A percentile compares a stretch with the other conserved stretches of the same genome.
phyloP scores from a whole-genome alignment of 2,113 vertebrate genomes.

The Vulpes vulpes region DNA sequence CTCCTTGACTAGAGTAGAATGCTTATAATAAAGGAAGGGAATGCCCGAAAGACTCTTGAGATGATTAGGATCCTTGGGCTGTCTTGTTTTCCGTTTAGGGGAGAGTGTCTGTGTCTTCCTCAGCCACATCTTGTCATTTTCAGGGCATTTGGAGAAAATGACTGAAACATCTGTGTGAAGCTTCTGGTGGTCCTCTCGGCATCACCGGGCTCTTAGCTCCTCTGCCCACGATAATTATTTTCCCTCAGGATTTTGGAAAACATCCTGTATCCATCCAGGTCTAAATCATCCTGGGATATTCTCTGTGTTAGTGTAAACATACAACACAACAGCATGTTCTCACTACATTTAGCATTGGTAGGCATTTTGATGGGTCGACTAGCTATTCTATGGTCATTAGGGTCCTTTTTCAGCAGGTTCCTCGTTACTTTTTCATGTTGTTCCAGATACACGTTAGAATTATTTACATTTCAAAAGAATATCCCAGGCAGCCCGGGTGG shows the following conservation, averaged over 20 bases:
- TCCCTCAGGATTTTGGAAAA: not conserved
- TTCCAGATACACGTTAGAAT: too few relatives aligned
- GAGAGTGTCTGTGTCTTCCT: not conserved
- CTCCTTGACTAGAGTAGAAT: not conserved
- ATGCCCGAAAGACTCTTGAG: not conserved
- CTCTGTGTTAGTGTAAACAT: not conserved
- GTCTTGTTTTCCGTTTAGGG: not conserved
- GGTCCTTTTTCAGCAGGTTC: too few relatives aligned
- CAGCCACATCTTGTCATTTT: not conserved
- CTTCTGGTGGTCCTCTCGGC: not conserved
- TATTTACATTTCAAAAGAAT: too few relatives aligned
- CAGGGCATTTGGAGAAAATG: not conserved
- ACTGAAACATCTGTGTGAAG: not conserved
- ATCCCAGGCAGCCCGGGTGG: too few relatives aligned
- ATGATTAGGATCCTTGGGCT: not conserved
- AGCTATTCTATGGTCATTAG: too few relatives aligned
- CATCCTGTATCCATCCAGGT: not conserved
- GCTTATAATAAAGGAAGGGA: not conserved
- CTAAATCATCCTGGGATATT: not conserved
- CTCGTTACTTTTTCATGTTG: too few relatives aligned
- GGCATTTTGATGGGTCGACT: too few relatives aligned
- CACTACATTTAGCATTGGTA: too few relatives aligned
- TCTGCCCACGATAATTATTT: not conserved
- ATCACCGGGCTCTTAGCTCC: not conserved
- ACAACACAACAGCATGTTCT: too few relatives aligned